phyloP scores from a whole-genome alignment of 2,797 vertebrate species.

The Peromyscus attwateri region DNA sequence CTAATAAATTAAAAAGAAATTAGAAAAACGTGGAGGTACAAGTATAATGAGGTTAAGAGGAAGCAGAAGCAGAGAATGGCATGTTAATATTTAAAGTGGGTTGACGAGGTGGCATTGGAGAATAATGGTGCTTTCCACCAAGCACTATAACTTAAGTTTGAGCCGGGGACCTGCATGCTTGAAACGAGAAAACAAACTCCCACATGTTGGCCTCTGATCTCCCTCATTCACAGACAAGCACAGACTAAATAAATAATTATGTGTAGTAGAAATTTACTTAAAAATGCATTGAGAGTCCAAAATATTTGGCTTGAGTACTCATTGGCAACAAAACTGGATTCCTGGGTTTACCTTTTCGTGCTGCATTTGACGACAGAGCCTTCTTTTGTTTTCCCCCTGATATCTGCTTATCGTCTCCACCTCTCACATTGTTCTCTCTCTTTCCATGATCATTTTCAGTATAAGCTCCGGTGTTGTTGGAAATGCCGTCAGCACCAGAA shows the following conservation, averaged over 20 bases:
- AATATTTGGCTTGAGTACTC: background rate
- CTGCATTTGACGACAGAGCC: conserved; percentile 83
- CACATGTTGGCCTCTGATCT: background rate
- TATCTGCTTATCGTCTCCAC: conserved; percentile 85
- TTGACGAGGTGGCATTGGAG: background rate
- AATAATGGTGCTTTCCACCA: background rate
- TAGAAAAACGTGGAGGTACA: background rate
- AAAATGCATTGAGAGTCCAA: background rate
- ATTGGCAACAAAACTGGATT: background rate
- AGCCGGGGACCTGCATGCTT: background rate
- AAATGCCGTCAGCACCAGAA: conserved; percentile 41
- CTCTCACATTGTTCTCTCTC: conserved; percentile 83
- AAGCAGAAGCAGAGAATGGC: conserved; percentile 33
- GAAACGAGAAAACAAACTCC: background rate
- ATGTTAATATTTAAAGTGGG: background rate
- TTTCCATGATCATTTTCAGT: conserved; percentile 88
- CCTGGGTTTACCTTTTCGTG: conserved; percentile 84
- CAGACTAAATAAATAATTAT: background rate
- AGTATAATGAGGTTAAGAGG: background rate
- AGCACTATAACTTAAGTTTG: background rate
- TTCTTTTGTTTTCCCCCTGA: conserved; percentile 86
- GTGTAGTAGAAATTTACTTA: background rate
- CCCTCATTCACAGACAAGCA: background rate
- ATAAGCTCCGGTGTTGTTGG: conserved; percentile 74
- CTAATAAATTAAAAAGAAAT: background rate